These are phyloP conservation scores for Conopomorpha cramerella DNA, from an alignment of 1,140 invertebrate genomes.

Conservation along the genomic window DNA sequence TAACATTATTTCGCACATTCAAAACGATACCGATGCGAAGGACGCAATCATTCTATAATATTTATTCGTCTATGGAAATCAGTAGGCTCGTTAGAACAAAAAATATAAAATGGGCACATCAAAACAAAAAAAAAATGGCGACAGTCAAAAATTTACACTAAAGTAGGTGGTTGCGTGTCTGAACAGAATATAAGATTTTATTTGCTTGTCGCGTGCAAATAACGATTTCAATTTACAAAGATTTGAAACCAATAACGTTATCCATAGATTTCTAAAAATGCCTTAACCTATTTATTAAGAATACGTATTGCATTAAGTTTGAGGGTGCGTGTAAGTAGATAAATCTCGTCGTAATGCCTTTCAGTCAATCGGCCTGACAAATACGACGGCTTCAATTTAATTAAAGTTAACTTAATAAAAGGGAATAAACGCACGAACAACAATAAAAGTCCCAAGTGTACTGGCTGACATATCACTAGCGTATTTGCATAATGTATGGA, in stretches of 20 bases:
- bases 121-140: too few species aligned
- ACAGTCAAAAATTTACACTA: too few species aligned
- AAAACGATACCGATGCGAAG: too few species aligned
- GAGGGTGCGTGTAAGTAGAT: conserved; percentile 26
- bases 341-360: conserved; percentile 42
- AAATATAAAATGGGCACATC: too few species aligned
- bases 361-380: conserved; percentile 47
- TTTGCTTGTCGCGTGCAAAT: background rate
- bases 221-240: background rate
- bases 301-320: too few species aligned
- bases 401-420: conserved; percentile 57
- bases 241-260: background rate
- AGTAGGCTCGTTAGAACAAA: too few species aligned
- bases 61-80: too few species aligned
- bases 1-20: too few species aligned
- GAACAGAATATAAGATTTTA: background rate
- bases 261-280: background rate
- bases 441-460: conserved; percentile 54
- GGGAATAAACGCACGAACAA: conserved; percentile 47
- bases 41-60: too few species aligned
- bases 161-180: too few species aligned
- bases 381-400: conserved; percentile 49
- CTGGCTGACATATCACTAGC: conserved; percentile 48
- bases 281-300: background rate
- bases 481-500: conserved; percentile 58